A percentile compares a stretch with the other conserved stretches of the same genome.
phyloP scores from a whole-genome alignment of 2,888 invertebrate species.

The Clivina fossor region DNA sequence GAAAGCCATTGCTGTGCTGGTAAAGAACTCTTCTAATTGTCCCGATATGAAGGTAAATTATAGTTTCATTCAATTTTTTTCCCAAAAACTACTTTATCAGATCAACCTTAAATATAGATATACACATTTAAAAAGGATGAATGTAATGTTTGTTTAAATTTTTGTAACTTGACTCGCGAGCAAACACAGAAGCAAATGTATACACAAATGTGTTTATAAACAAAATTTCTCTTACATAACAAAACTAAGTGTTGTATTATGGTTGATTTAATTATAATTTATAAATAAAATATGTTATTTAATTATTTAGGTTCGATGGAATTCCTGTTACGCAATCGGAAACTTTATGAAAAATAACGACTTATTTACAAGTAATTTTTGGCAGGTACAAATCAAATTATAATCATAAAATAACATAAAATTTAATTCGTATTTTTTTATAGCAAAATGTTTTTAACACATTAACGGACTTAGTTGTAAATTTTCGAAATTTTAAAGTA shows the following conservation, averaged over 20 bases:
- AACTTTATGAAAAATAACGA: slow-evolving; percentile 70
- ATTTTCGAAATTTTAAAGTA: slow-evolving; percentile 85
- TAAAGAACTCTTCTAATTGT: slow-evolving; percentile 69
- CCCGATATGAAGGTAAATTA: slow-evolving; percentile 72
- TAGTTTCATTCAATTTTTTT: too few relatives aligned
- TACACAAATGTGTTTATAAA: not conserved
- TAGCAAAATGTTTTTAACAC: slow-evolving; percentile 67
- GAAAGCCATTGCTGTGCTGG: slow-evolving; percentile 65
- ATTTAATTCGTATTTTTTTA: slow-evolving; percentile 36
- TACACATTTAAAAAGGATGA: too few relatives aligned
- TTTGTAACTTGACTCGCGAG: too few relatives aligned
- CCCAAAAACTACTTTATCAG: too few relatives aligned
- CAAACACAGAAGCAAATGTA: not conserved
- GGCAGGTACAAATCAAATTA: slow-evolving; percentile 53
- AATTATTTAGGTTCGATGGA: slow-evolving; percentile 75
- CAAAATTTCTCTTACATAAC: not conserved
- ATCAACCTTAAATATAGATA: too few relatives aligned
- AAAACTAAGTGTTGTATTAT: too few relatives aligned
- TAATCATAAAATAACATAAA: not conserved
- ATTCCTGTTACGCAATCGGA: slow-evolving; percentile 85
- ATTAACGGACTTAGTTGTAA: slow-evolving; percentile 66
- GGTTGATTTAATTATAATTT: not conserved
- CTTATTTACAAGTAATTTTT: slow-evolving; percentile 53
- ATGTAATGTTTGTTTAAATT: too few relatives aligned
- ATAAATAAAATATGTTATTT: slow-evolving; percentile 2